Evolutionary conservation across 2,113 vertebrate species (phyloP), one percentile per base, ranked within the genome.

Genomic region (Uria aalge): DNA sequence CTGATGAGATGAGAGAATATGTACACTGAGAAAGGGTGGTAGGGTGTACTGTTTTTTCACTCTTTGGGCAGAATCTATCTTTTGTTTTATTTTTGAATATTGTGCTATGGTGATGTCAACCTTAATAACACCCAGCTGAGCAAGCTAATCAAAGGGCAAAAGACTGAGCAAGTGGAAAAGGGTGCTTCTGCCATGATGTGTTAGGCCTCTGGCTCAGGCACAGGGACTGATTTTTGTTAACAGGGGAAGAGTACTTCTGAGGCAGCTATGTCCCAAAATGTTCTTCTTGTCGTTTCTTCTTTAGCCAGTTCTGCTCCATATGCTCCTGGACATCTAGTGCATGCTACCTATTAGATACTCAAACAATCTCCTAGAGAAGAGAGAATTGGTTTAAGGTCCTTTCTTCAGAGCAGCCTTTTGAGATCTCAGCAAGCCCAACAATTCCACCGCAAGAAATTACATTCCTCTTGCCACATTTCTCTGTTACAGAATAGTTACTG

Each of bases 401-500:
- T 84, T 84, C 43, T 81, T 80, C 63, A 57, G 43, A 71, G 24
- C 0, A 86, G 19, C 19, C 45, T 63, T 78, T 81, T 88, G 45
- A 92, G 47, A 60, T 47, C 16, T 81, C n/a, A 59, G 66, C 11
- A 63, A 85, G 12, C 36, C 48, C 38, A 80, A 45, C 18, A 92
- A 85, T 68, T 91, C 45, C 56, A 29, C 34, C 67, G 22, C n/a
- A 78, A 93, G 66, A 85, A 83, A 41, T 47, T 29, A 74, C 20
- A 69, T 82, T 89, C 59, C 48, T 77, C 29, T 79, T 80, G 43
- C 64, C 67, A 88, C 43, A 62, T 66, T 85, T 79, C 36, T 82
- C n/a, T 71, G 78, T 73, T 88, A 90, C 66, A 85, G 95, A 92
- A 92, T 71, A 73, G 90, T 59, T 83, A 60, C 92, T 90, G 93